Evolutionary conservation across 1,140 invertebrate species (phyloP).

Genomic region (Paraescarpia echinospica): DNA sequence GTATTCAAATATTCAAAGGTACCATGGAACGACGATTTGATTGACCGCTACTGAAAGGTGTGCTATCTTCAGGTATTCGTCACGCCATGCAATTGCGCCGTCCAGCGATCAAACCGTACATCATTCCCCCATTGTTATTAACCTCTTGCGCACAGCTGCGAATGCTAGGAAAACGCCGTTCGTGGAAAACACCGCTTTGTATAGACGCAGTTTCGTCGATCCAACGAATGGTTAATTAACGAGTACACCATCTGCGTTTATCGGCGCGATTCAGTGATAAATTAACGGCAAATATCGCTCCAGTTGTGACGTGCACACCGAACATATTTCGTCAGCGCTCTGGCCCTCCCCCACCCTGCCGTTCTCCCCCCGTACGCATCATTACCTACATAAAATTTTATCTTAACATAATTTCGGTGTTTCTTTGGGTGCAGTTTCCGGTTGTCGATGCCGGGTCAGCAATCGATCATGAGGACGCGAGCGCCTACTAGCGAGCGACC

Average conservation of each 20-base stretch:
- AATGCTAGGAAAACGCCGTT: neutral
- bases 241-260: neutral
- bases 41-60: neutral
- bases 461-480: neutral
- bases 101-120: neutral
- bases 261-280: neutral
- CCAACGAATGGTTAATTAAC: neutral
- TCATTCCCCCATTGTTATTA: neutral
- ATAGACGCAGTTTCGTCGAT: neutral
- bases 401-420: neutral
- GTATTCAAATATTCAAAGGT: neutral
- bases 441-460: neutral
- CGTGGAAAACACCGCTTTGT: neutral
- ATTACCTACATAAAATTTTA: neutral
- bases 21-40: neutral
- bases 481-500: neutral
- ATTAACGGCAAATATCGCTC: neutral
- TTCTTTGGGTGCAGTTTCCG: neutral
- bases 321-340: neutral
- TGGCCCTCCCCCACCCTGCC: neutral
- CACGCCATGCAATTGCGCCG: neutral
- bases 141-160: neutral
- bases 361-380: neutral
- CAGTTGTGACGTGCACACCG: neutral
- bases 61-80: neutral